These are phyloP conservation scores for Oryzias curvinotus DNA, from an alignment of 2,113 vertebrate genomes.

Conservation along the genomic window DNA sequence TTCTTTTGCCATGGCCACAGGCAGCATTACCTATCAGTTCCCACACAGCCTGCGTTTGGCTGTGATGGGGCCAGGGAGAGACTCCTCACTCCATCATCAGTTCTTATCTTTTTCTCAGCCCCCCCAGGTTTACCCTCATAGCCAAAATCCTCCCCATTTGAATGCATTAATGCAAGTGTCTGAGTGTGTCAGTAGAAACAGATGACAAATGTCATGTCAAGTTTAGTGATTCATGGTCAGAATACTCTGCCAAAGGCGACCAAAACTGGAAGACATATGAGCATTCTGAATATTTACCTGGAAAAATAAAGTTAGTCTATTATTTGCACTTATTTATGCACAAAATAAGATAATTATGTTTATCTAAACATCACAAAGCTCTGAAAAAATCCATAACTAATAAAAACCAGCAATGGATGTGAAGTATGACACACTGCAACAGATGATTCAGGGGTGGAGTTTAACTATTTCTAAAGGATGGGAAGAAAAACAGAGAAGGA, in stretches of 20 bases:
- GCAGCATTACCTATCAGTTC: slow-evolving; percentile 37
- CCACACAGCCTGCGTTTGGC: slow-evolving; percentile 48
- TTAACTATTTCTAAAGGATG: too few relatives aligned
- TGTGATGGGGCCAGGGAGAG: slow-evolving; percentile 21
- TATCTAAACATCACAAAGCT: too few relatives aligned
- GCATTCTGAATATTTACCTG: neutral
- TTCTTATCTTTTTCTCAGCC: slow-evolving; percentile 33
- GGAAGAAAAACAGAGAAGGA: too few relatives aligned
- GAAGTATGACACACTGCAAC: too few relatives aligned
- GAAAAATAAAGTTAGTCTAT: neutral
- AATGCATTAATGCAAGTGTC: slow-evolving; percentile 10
- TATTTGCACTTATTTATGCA: neutral
- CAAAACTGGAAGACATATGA: neutral
- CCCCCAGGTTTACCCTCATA: slow-evolving; percentile 15
- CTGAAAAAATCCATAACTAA: too few relatives aligned
- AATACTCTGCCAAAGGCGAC: neutral
- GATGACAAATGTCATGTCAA: slow-evolving; percentile 5
- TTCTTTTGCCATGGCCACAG: slow-evolving; percentile 26
- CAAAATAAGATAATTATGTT: neutral
- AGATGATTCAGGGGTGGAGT: too few relatives aligned
- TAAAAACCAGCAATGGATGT: too few relatives aligned
- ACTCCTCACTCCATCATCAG: slow-evolving; percentile 36
- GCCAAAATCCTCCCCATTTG: slow-evolving; percentile 29
- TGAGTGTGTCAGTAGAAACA: slow-evolving; percentile 21
- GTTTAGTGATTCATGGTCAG: neutral